Conservation (phyloP, 2,888 invertebrate genomes). For the Xestoiulus laeticollis region DNA sequence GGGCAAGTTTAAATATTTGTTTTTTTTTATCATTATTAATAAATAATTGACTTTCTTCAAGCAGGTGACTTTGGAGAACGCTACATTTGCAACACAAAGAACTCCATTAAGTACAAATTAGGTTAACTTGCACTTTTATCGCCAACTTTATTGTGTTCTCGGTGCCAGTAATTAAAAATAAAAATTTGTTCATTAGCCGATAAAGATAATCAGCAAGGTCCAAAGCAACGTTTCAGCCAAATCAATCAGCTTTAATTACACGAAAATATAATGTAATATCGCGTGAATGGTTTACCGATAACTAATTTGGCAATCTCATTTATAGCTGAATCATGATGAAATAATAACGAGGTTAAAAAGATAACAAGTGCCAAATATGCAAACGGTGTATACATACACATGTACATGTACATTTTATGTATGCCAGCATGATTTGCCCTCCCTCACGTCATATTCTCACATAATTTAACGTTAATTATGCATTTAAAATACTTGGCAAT, state of each 20-base stretch:
- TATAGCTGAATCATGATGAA: slow-evolving; percentile 41
- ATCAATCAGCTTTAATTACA: slow-evolving; percentile 39
- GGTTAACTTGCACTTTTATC: slow-evolving; percentile 21
- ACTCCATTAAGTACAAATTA: slow-evolving; percentile 18
- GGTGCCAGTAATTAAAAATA: slow-evolving; percentile 6
- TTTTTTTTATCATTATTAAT: slow-evolving; percentile 1
- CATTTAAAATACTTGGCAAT: not conserved
- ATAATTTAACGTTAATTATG: slow-evolving; percentile 34
- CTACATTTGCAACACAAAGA: not conserved
- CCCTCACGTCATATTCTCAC: not conserved
- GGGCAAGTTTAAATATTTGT: slow-evolving; percentile 29
- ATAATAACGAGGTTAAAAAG: slow-evolving; percentile 40
- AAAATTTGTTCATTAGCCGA: slow-evolving; percentile 28
- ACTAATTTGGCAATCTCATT: slow-evolving; percentile 35
- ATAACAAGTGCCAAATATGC: slow-evolving; percentile 27
- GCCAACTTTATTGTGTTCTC: slow-evolving; percentile 3
- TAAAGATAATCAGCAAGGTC: slow-evolving; percentile 38
- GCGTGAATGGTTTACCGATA: slow-evolving; percentile 34
- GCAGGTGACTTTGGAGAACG: slow-evolving; percentile 18
- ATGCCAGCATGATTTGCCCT: slow-evolving; percentile 21
- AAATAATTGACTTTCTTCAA: slow-evolving; percentile 43
- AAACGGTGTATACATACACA: not conserved
- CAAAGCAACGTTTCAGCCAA: not conserved
- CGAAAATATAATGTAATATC: slow-evolving; percentile 38
- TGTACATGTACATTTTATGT: not conserved